These are phyloP conservation scores for Verasper variegatus DNA, from an alignment of 2,113 vertebrate species.

Conservation along the genomic window DNA sequence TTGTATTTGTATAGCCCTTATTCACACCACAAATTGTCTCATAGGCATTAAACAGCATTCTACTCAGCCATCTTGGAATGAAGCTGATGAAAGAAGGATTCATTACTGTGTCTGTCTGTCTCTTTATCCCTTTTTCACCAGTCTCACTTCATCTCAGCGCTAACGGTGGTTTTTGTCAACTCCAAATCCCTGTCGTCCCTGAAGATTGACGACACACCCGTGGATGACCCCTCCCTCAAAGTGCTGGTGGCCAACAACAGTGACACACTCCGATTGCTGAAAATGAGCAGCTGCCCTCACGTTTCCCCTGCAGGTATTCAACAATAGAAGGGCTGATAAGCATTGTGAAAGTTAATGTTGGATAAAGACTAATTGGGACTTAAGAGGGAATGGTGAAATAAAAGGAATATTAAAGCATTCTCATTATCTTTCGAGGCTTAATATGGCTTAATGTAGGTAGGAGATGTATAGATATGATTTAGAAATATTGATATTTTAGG, in stretches of 20 bases:
- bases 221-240: conserved; percentile 96
- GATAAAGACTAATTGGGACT: not conserved
- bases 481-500: too few relatives aligned
- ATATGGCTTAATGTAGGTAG: too few relatives aligned
- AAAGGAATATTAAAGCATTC: too few relatives aligned
- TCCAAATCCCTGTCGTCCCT: conserved; percentile 96
- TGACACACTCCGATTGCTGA: conserved; percentile 92
- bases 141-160: conserved; percentile 90
- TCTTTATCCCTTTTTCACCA: conserved; percentile 28
- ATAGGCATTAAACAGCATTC: not conserved
- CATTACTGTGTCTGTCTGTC: conserved; percentile 2
- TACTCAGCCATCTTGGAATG: not conserved
- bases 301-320: conserved; percentile 81
- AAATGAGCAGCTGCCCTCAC: conserved; percentile 94
- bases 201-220: conserved; percentile 95
- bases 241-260: conserved; percentile 97
- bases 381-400: not conserved
- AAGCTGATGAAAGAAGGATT: not conserved
- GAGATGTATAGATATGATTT: too few relatives aligned
- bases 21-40: too few relatives aligned
- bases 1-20: too few relatives aligned
- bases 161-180: conserved; percentile 98
- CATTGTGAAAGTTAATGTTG: not conserved
- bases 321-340: not conserved
- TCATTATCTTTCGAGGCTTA: too few relatives aligned